These are phyloP conservation scores for Tetraodon nigroviridis DNA, from an alignment of 2,113 vertebrate species.

Conservation along the genomic window DNA sequence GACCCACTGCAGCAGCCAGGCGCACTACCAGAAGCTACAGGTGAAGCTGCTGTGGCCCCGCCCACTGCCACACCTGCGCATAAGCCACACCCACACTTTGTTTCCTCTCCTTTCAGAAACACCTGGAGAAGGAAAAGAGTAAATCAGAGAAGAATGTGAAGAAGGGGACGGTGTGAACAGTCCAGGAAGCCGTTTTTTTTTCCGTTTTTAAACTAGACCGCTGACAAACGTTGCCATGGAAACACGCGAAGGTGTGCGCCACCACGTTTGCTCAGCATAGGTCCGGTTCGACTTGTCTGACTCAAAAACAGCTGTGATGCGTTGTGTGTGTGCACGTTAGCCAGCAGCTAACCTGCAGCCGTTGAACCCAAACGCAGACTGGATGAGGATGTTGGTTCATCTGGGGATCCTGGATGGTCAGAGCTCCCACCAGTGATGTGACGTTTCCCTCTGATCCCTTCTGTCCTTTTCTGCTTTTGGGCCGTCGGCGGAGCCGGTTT, in stretches of 20 bases:
- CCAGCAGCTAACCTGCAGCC: background rate
- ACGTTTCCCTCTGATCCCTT: too few relatives aligned
- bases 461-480: too few relatives aligned
- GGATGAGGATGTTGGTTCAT: background rate
- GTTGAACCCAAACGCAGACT: background rate
- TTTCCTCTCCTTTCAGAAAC: conserved; percentile 56
- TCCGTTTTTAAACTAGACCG: background rate
- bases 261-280: background rate
- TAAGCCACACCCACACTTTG: background rate
- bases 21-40: conserved; percentile 96
- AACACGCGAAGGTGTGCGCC: background rate
- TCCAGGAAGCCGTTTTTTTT: background rate
- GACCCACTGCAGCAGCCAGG: conserved; percentile 91
- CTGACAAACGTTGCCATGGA: background rate
- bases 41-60: conserved; percentile 55
- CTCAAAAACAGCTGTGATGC: too few relatives aligned
- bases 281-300: background rate
- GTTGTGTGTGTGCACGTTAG: background rate
- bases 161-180: conserved; percentile 8
- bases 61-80: background rate
- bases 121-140: conserved; percentile 69
- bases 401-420: too few relatives aligned
- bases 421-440: too few relatives aligned
- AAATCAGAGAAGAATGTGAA: conserved; percentile 54
- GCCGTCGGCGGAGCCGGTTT: too few relatives aligned